Percentiles rank a stretch among this genome's conserved stretches.
Evolutionary conservation across 2,888 invertebrate genomes (phyloP).

Genomic region (Sarcophaga subvicina): DNA sequence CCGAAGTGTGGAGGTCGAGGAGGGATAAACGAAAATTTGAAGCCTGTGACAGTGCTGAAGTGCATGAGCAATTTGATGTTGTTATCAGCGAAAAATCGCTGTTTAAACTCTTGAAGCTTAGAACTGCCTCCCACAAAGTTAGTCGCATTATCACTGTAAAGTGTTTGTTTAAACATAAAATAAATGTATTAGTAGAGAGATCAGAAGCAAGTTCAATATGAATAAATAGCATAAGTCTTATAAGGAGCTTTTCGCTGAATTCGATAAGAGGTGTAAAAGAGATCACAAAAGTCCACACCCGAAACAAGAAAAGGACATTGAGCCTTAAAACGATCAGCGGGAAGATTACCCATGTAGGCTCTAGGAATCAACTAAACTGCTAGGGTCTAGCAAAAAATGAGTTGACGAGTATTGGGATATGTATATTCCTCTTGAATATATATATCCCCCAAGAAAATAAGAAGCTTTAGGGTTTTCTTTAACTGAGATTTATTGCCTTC

Average conservation of each 20-base stretch:
- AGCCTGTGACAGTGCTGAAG: constrained; percentile 46
- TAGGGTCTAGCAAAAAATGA: no score
- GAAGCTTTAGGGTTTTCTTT: no score
- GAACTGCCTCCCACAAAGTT: constrained; percentile 46
- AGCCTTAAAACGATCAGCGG: constrained; percentile 40
- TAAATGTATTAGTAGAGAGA: constrained; percentile 64
- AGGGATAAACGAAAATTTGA: constrained; percentile 64
- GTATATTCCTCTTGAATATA: no score
- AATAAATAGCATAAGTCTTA: constrained; percentile 49
- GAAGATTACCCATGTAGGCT: constrained; percentile 27
- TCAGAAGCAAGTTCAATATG: constrained; percentile 69
- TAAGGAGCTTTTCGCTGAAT: constrained; percentile 44
- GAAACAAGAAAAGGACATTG: constrained; percentile 63
- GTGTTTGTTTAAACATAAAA: constrained; percentile 56
- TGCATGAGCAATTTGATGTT: background rate
- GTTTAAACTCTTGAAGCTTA: constrained; percentile 22
- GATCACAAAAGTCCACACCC: constrained; percentile 68
- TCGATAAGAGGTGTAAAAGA: constrained; percentile 46
- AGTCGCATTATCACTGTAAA: constrained; percentile 35
- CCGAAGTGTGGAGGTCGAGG: constrained; percentile 67
- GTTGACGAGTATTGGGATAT: no score
- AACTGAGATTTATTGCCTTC: no score
- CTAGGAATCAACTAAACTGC: no score
- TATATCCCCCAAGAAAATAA: no score
- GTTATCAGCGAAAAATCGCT: constrained; percentile 15